Evolutionary conservation across 2,797 vertebrate genomes (phyloP).

Genomic region (Anabacerthia variegaticeps): DNA sequence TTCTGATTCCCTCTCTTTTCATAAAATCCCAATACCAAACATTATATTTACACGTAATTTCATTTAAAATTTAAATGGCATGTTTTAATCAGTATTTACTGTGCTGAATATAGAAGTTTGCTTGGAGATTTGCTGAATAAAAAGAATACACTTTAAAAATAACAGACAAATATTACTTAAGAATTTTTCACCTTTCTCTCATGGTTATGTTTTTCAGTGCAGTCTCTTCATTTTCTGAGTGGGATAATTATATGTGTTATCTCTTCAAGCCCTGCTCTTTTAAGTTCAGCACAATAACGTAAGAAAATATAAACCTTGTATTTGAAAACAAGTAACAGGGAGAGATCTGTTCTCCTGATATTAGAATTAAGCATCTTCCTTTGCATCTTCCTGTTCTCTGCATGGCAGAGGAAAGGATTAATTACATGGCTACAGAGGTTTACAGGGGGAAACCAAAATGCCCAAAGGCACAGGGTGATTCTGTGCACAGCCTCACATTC

Average conservation of each 20-base stretch:
- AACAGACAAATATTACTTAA: neutral
- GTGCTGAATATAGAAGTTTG: neutral
- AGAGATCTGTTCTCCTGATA: neutral
- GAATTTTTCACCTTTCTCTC: neutral
- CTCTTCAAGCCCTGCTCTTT: neutral
- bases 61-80: neutral
- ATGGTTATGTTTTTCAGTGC: neutral
- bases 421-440: neutral
- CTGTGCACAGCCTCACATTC: neutral
- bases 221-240: neutral
- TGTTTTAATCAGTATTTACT: neutral
- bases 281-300: neutral
- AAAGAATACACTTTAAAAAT: neutral
- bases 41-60: neutral
- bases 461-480: neutral
- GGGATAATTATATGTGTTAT: neutral
- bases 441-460: neutral
- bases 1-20: neutral
- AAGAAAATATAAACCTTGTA: neutral
- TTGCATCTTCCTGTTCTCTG: neutral
- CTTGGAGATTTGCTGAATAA: neutral
- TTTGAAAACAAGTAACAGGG: neutral
- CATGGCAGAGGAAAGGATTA: neutral
- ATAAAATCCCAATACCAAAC: neutral
- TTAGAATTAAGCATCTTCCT: neutral